Evolutionary conservation across 2,113 vertebrate genomes (phyloP).

Genomic region (Cyphomyrus plagiostoma): DNA sequence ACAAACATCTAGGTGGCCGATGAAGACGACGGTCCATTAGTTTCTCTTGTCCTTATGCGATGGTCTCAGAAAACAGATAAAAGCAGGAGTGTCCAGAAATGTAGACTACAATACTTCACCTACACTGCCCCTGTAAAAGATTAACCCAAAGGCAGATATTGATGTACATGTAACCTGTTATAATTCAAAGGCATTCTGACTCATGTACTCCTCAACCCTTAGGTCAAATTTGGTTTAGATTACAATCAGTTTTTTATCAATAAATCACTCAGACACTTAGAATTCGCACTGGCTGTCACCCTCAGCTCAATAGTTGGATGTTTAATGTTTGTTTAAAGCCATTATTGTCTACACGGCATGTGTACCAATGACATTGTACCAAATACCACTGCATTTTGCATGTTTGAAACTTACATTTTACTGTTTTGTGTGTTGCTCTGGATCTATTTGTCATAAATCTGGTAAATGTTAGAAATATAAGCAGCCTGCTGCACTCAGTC

Average conservation of each 20-base stretch:
- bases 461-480: not conserved
- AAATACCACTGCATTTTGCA: not conserved
- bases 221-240: not conserved
- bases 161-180: not conserved
- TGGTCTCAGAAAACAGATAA: not conserved
- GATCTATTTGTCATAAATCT: not conserved
- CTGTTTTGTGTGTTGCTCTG: not conserved
- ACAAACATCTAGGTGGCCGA: conserved; percentile 41
- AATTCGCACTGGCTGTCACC: not conserved
- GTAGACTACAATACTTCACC: not conserved
- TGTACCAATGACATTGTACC: not conserved
- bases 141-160: not conserved
- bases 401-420: not conserved
- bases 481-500: not conserved
- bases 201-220: not conserved
- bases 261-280: not conserved
- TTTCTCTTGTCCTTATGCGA: not conserved
- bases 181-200: not conserved
- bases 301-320: not conserved
- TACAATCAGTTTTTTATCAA: not conserved
- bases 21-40: not conserved
- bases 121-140: not conserved
- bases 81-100: not conserved
- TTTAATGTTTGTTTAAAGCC: not conserved
- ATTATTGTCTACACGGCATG: not conserved